Evolutionary conservation across 2,113 vertebrate species (phyloP).

Genomic region (Symphodus melops): DNA sequence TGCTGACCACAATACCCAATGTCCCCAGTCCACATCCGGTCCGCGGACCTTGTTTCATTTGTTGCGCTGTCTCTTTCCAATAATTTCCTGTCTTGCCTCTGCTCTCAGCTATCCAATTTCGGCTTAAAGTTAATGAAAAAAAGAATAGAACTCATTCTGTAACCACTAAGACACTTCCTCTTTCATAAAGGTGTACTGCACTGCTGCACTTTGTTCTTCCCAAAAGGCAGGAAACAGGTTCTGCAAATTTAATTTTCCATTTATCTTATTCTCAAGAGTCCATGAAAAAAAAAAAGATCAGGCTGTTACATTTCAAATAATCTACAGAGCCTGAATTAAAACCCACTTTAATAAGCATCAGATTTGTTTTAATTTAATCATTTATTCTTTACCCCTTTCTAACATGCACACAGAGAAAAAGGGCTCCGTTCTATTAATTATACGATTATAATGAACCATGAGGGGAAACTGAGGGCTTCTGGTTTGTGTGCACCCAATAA

Average conservation of each 20-base stretch:
- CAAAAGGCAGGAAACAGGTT: conserved; percentile 30
- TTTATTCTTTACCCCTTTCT: conserved; percentile 74
- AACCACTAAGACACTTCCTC: conserved; percentile 7
- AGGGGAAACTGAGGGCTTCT: conserved; percentile 63
- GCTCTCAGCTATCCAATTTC: not conserved
- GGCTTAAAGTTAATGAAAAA: not conserved
- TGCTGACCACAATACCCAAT: not conserved
- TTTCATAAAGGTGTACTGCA: conserved; percentile 33
- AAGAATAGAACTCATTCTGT: not conserved
- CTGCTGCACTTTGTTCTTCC: conserved; percentile 23
- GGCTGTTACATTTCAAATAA: conserved; percentile 72
- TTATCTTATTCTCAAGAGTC: conserved; percentile 57
- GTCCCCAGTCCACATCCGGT: not conserved
- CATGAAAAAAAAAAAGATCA: conserved; percentile 54
- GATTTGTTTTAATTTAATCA: conserved; percentile 76
- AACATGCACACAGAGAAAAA: conserved; percentile 68
- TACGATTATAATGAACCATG: conserved; percentile 77
- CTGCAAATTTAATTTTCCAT: conserved; percentile 52
- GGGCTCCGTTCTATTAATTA: conserved; percentile 79
- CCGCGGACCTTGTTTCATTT: not conserved
- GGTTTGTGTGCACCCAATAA: conserved; percentile 62
- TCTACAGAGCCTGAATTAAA: conserved; percentile 73
- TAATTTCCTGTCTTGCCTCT: not conserved
- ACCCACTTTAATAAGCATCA: conserved; percentile 75
- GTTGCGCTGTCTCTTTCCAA: not conserved